A percentile compares a stretch with the other conserved stretches of the same genome.
phyloP scores from a whole-genome alignment of 1,140 invertebrate species.

The Camponotus vicinus region DNA sequence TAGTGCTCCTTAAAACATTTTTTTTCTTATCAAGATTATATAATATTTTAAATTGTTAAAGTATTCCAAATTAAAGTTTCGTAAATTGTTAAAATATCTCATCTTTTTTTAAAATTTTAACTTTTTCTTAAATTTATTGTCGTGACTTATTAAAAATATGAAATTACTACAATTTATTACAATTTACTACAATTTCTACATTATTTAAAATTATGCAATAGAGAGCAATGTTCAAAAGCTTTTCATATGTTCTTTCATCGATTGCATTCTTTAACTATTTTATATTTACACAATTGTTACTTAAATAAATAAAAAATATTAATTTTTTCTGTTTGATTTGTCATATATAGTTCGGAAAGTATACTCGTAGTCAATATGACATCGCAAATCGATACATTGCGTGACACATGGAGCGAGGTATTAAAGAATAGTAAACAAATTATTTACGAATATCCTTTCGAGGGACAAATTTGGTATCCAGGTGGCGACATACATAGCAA shows the following conservation, averaged over 20 bases:
- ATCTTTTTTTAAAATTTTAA: neutral
- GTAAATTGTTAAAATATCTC: too few species aligned
- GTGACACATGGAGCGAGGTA: conserved; percentile 94
- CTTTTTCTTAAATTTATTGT: neutral
- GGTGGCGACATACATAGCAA: conserved; percentile 92
- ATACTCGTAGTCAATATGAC: conserved; percentile 92
- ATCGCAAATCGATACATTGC: conserved; percentile 88
- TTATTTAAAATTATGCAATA: neutral
- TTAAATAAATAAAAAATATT: neutral
- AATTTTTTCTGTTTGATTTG: neutral
- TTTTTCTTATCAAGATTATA: neutral
- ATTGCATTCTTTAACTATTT: neutral
- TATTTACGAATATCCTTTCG: conserved; percentile 92
- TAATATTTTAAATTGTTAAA: neutral
- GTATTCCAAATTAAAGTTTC: too few species aligned
- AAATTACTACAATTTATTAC: too few species aligned
- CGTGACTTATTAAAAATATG: neutral
- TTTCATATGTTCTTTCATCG: neutral
- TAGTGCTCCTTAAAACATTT: neutral
- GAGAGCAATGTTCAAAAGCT: neutral
- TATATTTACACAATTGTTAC: neutral
- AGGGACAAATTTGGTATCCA: conserved; percentile 94
- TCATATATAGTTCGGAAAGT: conserved; percentile 85
- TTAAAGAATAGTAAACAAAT: conserved; percentile 90
- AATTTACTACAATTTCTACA: neutral